These are phyloP conservation scores for Holotrichia oblita DNA, from an alignment of 1,140 invertebrate species.

Conservation along the genomic window DNA sequence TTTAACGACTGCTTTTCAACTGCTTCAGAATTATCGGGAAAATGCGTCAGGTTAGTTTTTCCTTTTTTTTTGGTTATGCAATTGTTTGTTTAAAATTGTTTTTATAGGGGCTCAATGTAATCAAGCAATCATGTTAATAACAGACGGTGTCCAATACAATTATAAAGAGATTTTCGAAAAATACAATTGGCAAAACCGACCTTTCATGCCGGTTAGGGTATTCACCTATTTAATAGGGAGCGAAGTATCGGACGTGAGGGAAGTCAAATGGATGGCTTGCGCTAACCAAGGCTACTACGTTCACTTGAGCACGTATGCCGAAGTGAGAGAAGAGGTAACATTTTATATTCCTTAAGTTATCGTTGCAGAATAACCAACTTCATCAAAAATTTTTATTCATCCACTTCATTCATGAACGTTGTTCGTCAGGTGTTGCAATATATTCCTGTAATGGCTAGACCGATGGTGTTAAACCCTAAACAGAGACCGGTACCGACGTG, in stretches of 20 bases:
- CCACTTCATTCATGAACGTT: neutral
- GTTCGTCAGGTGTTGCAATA: conserved; percentile 72
- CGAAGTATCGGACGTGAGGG: conserved; percentile 64
- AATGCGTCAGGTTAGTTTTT: neutral
- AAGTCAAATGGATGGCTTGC: conserved; percentile 91
- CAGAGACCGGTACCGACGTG: conserved; percentile 73
- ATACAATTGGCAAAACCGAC: conserved; percentile 75
- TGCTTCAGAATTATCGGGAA: conserved; percentile 62
- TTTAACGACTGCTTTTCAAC: conserved; percentile 88
- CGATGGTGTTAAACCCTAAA: conserved; percentile 71
- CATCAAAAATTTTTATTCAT: neutral
- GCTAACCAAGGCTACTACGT: conserved; percentile 84
- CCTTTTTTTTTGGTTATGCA: neutral
- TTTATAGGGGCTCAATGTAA: conserved; percentile 68
- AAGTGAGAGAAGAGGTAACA: conserved; percentile 80
- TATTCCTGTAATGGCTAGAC: conserved; percentile 80
- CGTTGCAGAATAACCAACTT: neutral
- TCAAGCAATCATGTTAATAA: conserved; percentile 92
- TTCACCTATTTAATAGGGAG: conserved; percentile 87
- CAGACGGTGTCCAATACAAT: conserved; percentile 87
- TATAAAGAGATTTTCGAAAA: conserved; percentile 83
- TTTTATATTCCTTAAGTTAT: conserved; percentile 53
- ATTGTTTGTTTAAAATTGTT: neutral
- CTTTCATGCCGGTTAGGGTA: conserved; percentile 76
- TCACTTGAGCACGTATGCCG: conserved; percentile 82